Evolutionary conservation across 2,888 invertebrate genomes (phyloP).

Genomic region (Gisinianus flammeolus): DNA sequence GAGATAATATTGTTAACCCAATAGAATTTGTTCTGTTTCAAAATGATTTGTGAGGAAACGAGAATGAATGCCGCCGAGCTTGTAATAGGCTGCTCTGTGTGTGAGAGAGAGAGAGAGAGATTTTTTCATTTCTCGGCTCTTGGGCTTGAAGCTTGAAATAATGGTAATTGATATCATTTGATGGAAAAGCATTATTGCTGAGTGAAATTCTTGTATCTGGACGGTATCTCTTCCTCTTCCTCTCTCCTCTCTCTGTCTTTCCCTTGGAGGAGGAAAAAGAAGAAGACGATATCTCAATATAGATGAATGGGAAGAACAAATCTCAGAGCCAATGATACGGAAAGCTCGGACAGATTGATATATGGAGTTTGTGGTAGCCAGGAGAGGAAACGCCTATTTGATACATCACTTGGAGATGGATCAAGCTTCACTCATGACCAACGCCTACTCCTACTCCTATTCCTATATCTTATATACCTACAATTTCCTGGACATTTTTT

Average conservation of each 20-base stretch:
- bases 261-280: not conserved
- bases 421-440: constrained; percentile 23
- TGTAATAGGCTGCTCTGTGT: not conserved
- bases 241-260: not conserved
- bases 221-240: not conserved
- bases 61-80: constrained; percentile 2
- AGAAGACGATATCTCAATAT: constrained; percentile 33
- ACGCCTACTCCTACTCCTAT: constrained; percentile 15
- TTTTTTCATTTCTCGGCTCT: constrained; percentile 1
- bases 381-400: constrained; percentile 34
- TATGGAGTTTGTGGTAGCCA: constrained; percentile 34
- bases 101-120: not conserved
- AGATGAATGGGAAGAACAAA: constrained; percentile 27
- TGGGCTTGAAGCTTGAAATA: constrained; percentile 16
- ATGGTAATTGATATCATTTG: constrained; percentile 35
- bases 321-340: constrained; percentile 35
- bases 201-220: constrained; percentile 27
- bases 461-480: not conserved
- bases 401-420: constrained; percentile 33
- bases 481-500: constrained; percentile 19
- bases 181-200: constrained; percentile 34
- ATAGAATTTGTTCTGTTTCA: not conserved
- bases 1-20: constrained; percentile 36
- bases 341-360: constrained; percentile 38
- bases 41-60: constrained; percentile 33